These are phyloP conservation scores for Mustela erminea DNA, from an alignment of 2,797 vertebrate genomes.

Conservation along the genomic window DNA sequence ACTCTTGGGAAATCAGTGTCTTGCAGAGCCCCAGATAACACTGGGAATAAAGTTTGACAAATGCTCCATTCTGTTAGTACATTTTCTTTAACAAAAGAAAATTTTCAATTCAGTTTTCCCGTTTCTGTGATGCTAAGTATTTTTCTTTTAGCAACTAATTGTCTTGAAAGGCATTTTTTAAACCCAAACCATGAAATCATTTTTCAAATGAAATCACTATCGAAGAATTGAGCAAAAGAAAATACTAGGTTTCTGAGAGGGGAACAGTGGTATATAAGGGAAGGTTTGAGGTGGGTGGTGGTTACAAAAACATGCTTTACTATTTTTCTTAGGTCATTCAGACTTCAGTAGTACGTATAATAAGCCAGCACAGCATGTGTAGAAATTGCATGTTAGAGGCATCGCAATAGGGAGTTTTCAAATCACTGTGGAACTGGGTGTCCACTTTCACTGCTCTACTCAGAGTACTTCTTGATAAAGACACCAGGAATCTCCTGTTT, in stretches of 20 bases:
- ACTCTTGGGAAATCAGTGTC: not conserved
- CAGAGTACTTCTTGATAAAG: not conserved
- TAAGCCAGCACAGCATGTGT: not conserved
- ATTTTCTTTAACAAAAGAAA: slow-evolving; percentile 16
- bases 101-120: not conserved
- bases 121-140: not conserved
- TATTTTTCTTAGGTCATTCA: not conserved
- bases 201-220: not conserved
- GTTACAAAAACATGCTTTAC: not conserved
- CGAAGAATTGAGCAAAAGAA: not conserved
- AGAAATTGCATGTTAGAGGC: not conserved
- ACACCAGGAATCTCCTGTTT: not conserved
- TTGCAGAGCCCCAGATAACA: not conserved
- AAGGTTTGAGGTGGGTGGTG: not conserved
- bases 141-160: not conserved
- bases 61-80: not conserved
- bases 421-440: not conserved
- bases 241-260: not conserved
- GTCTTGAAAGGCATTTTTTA: slow-evolving; percentile 1
- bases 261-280: not conserved
- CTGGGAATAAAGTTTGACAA: not conserved
- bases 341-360: not conserved
- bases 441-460: not conserved
- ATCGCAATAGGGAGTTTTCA: not conserved
- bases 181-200: not conserved